A percentile compares a stretch with the other conserved stretches of the same genome.
These are phyloP conservation scores for Abscondita cerata DNA, from an alignment of 2,888 invertebrate genomes.

Conservation along the genomic window DNA sequence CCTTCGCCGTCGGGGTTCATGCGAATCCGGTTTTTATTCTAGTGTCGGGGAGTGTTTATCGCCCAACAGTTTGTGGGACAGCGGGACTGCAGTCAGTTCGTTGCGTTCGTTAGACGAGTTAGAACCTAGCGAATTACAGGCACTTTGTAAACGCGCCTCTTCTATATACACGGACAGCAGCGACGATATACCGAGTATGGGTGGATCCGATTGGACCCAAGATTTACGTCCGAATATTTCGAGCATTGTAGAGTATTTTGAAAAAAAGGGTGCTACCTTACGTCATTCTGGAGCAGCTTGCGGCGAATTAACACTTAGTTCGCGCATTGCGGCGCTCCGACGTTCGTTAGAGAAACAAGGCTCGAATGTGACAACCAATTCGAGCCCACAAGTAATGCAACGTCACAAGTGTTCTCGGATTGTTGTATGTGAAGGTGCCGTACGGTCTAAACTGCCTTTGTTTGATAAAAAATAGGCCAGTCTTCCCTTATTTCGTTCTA, in stretches of 20 bases:
- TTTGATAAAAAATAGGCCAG: slow-evolving; percentile 75
- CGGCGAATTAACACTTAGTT: slow-evolving; percentile 53
- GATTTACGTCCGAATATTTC: slow-evolving; percentile 74
- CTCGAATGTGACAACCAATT: slow-evolving; percentile 31
- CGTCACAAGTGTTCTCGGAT: slow-evolving; percentile 67
- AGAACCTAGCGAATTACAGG: slow-evolving; percentile 64
- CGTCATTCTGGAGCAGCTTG: slow-evolving; percentile 60
- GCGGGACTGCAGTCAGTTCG: slow-evolving; percentile 66
- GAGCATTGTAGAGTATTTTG: slow-evolving; percentile 88
- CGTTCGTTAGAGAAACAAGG: slow-evolving; percentile 52
- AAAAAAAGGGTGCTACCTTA: slow-evolving; percentile 73
- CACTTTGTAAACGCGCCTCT: slow-evolving; percentile 71
- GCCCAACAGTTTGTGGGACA: slow-evolving; percentile 61
- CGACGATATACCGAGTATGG: slow-evolving; percentile 83
- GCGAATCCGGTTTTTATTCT: slow-evolving; percentile 90
- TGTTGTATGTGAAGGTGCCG: slow-evolving; percentile 86
- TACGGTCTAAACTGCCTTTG: slow-evolving; percentile 82
- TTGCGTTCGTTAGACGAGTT: slow-evolving; percentile 67
- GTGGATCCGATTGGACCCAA: slow-evolving; percentile 76
- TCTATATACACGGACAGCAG: slow-evolving; percentile 88
- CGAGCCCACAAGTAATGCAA: slow-evolving; percentile 42
- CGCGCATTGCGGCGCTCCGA: slow-evolving; percentile 54
- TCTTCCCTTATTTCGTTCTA: slow-evolving; percentile 42
- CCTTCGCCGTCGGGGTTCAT: slow-evolving; percentile 79
- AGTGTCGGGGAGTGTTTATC: slow-evolving; percentile 71